Conservation (phyloP, 1,140 invertebrate genomes). For the Aphelenchoides fujianensis region DNA sequence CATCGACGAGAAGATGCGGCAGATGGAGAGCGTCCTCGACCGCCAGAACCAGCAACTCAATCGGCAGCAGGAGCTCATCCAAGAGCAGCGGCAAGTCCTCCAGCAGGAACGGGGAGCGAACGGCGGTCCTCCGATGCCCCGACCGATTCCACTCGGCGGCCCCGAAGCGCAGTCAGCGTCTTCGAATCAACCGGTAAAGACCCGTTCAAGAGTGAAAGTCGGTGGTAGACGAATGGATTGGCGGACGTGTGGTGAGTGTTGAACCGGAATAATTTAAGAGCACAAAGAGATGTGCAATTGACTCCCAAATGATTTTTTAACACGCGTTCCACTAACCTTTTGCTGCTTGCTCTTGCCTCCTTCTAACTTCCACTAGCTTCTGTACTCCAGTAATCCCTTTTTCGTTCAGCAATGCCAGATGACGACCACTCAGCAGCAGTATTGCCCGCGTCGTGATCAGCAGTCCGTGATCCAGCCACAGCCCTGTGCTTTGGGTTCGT, state of each 20-base stretch:
- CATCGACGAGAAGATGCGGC: background rate
- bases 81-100: background rate
- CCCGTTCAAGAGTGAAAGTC: no score
- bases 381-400: no score
- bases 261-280: no score
- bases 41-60: background rate
- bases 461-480: constrained; percentile 56
- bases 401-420: constrained; percentile 48
- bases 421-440: constrained; percentile 51
- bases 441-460: constrained; percentile 48
- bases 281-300: no score
- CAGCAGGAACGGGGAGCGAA: background rate
- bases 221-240: no score
- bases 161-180: background rate
- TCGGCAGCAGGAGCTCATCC: background rate
- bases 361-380: no score
- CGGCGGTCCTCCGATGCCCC: background rate
- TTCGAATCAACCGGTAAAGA: no score
- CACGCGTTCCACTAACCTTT: no score
- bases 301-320: no score
- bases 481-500: constrained; percentile 55
- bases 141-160: background rate
- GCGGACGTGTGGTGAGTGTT: no score
- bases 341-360: no score
- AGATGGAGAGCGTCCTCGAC: background rate